Conservation (phyloP, 2,113 vertebrate species). For the Rhynchomys soricoides region DNA sequence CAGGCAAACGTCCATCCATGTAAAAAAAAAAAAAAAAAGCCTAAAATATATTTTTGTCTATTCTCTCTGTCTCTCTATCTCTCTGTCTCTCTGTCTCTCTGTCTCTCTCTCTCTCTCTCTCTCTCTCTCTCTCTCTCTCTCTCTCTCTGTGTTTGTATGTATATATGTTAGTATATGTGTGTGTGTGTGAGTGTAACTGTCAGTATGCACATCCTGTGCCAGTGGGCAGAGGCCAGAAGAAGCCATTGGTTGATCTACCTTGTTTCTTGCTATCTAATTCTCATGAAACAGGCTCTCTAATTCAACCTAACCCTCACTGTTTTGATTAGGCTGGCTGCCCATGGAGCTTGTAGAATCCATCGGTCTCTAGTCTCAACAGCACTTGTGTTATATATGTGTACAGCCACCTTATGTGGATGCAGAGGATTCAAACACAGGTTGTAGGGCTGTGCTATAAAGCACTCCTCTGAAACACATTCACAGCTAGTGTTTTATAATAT, state of each 20-base stretch:
- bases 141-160: no score
- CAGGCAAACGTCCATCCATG: background rate
- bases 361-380: background rate
- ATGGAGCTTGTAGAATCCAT: background rate
- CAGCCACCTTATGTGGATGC: background rate
- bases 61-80: fast-evolving
- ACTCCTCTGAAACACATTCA: background rate
- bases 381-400: no score
- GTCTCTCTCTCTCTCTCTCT: no score
- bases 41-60: background rate
- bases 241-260: background rate
- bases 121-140: no score
- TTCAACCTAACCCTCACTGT: background rate
- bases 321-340: background rate
- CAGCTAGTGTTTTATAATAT: background rate
- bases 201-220: background rate
- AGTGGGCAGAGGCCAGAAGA: background rate
- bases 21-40: background rate
- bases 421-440: background rate
- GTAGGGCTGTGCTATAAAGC: background rate
- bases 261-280: background rate
- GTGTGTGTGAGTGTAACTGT: background rate
- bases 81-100: no score
- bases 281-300: background rate
- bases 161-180: background rate